Evolutionary conservation across 2,797 vertebrate genomes (phyloP).

Genomic region (Gorsachius magnificus): DNA sequence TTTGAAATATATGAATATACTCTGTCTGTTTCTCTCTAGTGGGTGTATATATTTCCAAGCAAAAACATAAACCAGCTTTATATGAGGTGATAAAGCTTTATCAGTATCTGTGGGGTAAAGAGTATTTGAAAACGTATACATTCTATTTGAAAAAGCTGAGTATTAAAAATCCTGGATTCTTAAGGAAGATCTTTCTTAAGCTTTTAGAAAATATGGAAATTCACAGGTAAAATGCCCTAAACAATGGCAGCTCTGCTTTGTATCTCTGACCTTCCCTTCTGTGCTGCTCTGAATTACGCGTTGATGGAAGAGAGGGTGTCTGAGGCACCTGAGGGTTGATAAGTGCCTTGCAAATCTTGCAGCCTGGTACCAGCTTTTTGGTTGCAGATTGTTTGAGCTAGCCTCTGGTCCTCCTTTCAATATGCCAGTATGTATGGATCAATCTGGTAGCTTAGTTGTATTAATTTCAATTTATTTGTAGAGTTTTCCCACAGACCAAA

Average conservation of each 20-base stretch:
- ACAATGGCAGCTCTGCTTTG: neutral
- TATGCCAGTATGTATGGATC: neutral
- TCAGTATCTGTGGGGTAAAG: neutral
- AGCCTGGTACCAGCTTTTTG: neutral
- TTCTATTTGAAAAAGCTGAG: neutral
- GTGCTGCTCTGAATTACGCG: neutral
- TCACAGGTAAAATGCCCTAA: neutral
- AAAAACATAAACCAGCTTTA: neutral
- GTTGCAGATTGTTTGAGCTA: neutral
- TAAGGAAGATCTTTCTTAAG: neutral
- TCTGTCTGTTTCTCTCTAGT: neutral
- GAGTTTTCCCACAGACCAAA: neutral
- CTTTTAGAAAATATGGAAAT: neutral
- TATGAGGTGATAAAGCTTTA: conserved; percentile 4
- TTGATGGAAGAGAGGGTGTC: neutral
- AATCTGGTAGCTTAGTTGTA: neutral
- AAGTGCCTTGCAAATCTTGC: neutral
- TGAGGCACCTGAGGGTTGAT: neutral
- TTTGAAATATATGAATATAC: conserved; percentile 30
- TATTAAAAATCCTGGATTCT: neutral
- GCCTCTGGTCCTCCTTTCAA: neutral
- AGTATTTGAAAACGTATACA: neutral
- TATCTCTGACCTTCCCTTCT: neutral
- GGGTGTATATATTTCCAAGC: neutral
- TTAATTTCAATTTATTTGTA: neutral